Base-by-base conservation (phyloP, 2,113 vertebrate genomes). In the Pholis gunnellus region DNA sequence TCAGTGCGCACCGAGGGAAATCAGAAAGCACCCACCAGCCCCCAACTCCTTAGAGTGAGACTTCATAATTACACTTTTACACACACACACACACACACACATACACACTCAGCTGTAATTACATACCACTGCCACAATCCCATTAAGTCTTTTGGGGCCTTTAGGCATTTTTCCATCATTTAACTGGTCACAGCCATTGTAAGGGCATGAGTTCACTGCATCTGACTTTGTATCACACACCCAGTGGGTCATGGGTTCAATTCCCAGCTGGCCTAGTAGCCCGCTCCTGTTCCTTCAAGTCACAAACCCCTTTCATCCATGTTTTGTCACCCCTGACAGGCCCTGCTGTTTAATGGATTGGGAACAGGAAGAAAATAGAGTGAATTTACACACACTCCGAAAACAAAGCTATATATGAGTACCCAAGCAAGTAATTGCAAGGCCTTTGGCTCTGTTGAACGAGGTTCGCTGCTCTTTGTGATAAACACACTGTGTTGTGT, bases 41-140 rank as follows among this genome's bases (percentile, higher is more conserved):
- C 31, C 74, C 66, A 87, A 75, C 76, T 81, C 89, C 88, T 87
- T 20, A 71, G 91, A 88, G 88, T 87, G 69, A 87, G 85, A 88
- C 81, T 88, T 90, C 73, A 90, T 94, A 94, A 94, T 94, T 94
- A 93, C 87, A 93, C 88, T 92, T 89, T 90, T 81, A 85, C 89
- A 84, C 66, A 64, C 59, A 69, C 67, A 63, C 78, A 78, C 61
- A 73, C 73, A 29, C 27, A 48, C 75, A 77, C 79, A 87, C 83
- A 71, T 64, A 64, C 77, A 66, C 57, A 82, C 79, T 84, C 70
- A 75, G 78, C 90, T 87, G 90, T 93, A 92, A 92, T 93, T 94
- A 93, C 92, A 90, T 79, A 78, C 80, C 27, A n/a, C 85, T 69
- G 34, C 86, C 82, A 85, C 90, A 89, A 89, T 90, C 91, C 91